phyloP scores from a whole-genome alignment of 2,888 invertebrate species.

The Ctenicera cuprea region DNA sequence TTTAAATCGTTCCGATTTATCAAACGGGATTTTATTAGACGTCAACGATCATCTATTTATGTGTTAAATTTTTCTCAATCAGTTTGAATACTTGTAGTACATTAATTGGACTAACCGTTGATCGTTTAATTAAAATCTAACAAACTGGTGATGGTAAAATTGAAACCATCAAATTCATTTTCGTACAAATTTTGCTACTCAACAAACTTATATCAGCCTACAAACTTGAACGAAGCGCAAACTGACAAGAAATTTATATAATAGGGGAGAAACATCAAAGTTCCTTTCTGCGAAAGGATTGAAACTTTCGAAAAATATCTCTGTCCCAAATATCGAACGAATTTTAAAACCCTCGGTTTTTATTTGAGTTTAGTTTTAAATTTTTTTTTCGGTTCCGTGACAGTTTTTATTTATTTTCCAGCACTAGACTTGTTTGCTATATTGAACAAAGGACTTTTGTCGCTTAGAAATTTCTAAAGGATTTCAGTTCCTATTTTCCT shows the following conservation, averaged over 20 bases:
- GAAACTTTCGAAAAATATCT: too few relatives aligned
- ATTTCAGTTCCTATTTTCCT: neutral
- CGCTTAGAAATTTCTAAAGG: conserved; percentile 16
- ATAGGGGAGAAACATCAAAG: conserved; percentile 14
- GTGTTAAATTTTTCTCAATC: conserved; percentile 12
- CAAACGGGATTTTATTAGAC: conserved; percentile 16
- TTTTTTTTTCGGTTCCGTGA: neutral
- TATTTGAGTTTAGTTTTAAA: neutral
- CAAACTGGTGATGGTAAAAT: too few relatives aligned
- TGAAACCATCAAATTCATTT: neutral
- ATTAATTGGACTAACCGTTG: neutral
- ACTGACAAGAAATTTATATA: conserved; percentile 11
- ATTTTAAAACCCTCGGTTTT: neutral
- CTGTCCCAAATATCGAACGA: neutral
- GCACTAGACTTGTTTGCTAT: neutral
- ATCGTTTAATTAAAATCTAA: neutral
- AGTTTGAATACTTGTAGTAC: neutral
- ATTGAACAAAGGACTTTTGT: conserved; percentile 17
- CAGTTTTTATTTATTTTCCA: too few relatives aligned
- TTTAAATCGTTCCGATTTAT: conserved; percentile 25
- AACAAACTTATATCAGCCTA: neutral
- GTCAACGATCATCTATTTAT: conserved; percentile 13
- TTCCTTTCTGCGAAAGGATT: neutral
- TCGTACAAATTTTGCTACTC: neutral
- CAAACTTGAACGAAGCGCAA: neutral